phyloP scores from a whole-genome alignment of 1,140 invertebrate species.

The Bombus confusus region DNA sequence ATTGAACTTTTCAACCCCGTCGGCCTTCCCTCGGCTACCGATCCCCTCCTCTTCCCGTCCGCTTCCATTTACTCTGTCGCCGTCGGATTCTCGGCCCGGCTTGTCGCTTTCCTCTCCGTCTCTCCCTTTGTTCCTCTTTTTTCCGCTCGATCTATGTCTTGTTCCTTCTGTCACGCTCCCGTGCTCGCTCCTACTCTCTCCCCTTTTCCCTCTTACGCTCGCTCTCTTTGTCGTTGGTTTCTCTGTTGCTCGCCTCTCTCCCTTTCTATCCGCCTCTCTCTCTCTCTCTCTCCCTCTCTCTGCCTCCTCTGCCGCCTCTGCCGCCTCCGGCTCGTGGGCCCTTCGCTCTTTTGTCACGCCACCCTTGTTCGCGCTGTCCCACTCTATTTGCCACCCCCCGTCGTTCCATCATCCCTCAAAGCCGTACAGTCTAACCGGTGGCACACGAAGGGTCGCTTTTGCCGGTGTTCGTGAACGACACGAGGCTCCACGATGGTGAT shows the following conservation, averaged over 20 bases:
- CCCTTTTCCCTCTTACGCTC: slow-evolving; percentile 30
- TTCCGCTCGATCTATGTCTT: slow-evolving; percentile 53
- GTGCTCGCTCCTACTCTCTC: slow-evolving; percentile 47
- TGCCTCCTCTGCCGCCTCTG: slow-evolving; percentile 32
- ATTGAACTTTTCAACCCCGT: slow-evolving; percentile 82
- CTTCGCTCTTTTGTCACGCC: slow-evolving; percentile 80
- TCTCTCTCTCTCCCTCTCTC: neutral
- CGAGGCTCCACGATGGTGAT: slow-evolving; percentile 3
- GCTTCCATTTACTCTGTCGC: slow-evolving; percentile 64
- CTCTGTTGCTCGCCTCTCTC: slow-evolving; percentile 20
- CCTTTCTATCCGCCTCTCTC: neutral
- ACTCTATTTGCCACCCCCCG: slow-evolving; percentile 76
- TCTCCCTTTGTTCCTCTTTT: slow-evolving; percentile 44
- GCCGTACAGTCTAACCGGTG: slow-evolving; percentile 69
- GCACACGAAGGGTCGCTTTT: slow-evolving; percentile 48
- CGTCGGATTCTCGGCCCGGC: slow-evolving; percentile 63
- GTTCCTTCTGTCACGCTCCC: slow-evolving; percentile 38
- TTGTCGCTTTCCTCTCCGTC: slow-evolving; percentile 49
- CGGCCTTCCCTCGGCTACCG: slow-evolving; percentile 57
- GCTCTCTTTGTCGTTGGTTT: slow-evolving; percentile 44
- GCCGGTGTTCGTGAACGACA: slow-evolving; percentile 36
- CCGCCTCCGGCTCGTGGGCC: slow-evolving; percentile 61
- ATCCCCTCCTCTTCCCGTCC: slow-evolving; percentile 41
- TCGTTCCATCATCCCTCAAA: slow-evolving; percentile 77
- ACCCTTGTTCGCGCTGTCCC: slow-evolving; percentile 80